Evolutionary conservation across 2,888 invertebrate species (phyloP).

Genomic region (Petrolisthes cinctipes): DNA sequence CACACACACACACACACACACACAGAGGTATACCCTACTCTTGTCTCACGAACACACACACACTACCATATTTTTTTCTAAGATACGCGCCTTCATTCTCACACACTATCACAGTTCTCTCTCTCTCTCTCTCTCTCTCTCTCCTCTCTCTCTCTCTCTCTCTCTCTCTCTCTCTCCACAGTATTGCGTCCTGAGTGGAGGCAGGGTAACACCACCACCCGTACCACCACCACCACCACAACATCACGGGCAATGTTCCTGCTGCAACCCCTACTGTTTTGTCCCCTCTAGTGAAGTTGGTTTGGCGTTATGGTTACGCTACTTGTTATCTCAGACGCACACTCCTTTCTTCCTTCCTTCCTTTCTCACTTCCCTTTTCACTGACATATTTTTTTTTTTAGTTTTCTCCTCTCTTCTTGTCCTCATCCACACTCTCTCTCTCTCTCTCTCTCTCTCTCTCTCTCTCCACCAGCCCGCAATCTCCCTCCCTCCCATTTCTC

Average conservation of each 20-base stretch:
- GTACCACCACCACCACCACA: background rate
- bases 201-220: background rate
- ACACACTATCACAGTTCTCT: background rate
- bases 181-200: no score
- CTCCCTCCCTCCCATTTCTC: background rate
- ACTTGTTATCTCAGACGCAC: background rate
- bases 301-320: no score
- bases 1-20: constrained; percentile 24
- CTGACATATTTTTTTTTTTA: background rate
- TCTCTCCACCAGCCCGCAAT: background rate
- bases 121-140: constrained; percentile 1
- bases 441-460: constrained; percentile 12
- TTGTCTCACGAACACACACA: background rate
- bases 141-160: background rate
- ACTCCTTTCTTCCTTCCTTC: background rate
- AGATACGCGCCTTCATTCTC: background rate
- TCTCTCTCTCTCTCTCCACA: background rate
- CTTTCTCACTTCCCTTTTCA: background rate
- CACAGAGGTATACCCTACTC: background rate
- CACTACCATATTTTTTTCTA: background rate
- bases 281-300: no score
- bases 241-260: background rate
- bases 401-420: background rate
- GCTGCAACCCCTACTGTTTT: background rate
- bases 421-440: constrained; percentile 1